These are phyloP conservation scores for Dione juno DNA, from an alignment of 2,888 invertebrate genomes.

Conservation along the genomic window DNA sequence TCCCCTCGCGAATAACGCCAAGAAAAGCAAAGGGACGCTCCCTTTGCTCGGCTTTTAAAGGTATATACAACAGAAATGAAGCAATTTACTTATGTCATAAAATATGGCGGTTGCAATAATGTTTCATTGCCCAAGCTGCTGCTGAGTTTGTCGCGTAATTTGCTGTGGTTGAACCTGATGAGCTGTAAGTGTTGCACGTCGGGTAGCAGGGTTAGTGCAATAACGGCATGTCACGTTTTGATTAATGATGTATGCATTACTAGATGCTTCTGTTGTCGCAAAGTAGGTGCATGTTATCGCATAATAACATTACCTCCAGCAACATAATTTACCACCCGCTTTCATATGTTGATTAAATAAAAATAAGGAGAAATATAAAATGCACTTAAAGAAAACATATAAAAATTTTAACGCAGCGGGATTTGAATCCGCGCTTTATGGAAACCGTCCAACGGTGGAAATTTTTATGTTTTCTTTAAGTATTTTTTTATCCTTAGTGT, in stretches of 20 bases:
- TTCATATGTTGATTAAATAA: background rate
- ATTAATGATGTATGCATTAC: slow-evolving; percentile 61
- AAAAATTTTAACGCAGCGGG: no score
- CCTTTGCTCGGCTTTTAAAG: slow-evolving; percentile 44
- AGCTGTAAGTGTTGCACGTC: slow-evolving; percentile 63
- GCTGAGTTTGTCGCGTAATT: slow-evolving; percentile 61
- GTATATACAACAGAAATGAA: slow-evolving; percentile 45
- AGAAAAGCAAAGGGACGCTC: slow-evolving; percentile 67
- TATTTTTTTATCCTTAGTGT: no score
- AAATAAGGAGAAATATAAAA: no score
- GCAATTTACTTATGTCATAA: slow-evolving; percentile 69
- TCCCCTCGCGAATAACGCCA: slow-evolving; percentile 58
- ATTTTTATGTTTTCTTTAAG: no score
- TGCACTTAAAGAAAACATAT: no score
- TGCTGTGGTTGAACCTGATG: slow-evolving; percentile 71
- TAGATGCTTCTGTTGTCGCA: slow-evolving; percentile 26
- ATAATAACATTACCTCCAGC: slow-evolving; percentile 28
- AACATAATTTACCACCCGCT: background rate
- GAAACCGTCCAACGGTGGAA: no score
- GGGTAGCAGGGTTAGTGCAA: slow-evolving; percentile 64
- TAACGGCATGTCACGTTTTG: slow-evolving; percentile 64
- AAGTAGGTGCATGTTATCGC: slow-evolving; percentile 32
- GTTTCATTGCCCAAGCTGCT: slow-evolving; percentile 64
- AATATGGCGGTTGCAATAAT: slow-evolving; percentile 61
- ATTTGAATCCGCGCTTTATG: no score